These are phyloP conservation scores for Brevipalpus yothersi DNA, from an alignment of 1,140 invertebrate genomes.

Conservation along the genomic window DNA sequence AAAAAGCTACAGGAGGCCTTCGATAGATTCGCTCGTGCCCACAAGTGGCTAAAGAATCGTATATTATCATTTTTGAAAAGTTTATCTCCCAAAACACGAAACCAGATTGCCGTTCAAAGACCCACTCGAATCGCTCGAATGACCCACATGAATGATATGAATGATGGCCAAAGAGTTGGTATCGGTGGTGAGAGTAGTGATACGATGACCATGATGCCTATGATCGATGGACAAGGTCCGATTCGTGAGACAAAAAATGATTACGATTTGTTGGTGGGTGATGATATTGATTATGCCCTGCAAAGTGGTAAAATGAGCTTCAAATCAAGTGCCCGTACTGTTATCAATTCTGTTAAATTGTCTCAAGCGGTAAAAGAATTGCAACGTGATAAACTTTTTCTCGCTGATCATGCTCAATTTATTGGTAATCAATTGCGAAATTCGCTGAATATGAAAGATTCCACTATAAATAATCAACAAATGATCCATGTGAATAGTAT, in stretches of 20 bases:
- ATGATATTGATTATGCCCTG: slow-evolving; percentile 53
- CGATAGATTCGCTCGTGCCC: slow-evolving; percentile 70
- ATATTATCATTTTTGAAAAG: slow-evolving; percentile 1
- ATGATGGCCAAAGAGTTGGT: slow-evolving; percentile 48
- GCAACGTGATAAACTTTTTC: slow-evolving; percentile 10
- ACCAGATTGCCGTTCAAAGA: neutral
- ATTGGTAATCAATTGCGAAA: neutral
- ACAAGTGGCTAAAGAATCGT: slow-evolving; percentile 47
- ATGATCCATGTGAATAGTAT: too few species aligned
- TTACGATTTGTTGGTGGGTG: too few species aligned
- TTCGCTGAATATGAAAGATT: too few species aligned
- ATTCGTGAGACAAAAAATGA: too few species aligned
- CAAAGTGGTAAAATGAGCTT: slow-evolving; percentile 24
- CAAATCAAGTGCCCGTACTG: slow-evolving; percentile 10
- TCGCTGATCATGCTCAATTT: neutral
- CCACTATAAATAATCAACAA: too few species aligned
- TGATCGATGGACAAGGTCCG: too few species aligned
- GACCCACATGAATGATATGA: slow-evolving; percentile 52
- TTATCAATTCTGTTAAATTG: slow-evolving; percentile 12
- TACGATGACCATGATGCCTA: neutral
- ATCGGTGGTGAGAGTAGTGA: slow-evolving; percentile 32
- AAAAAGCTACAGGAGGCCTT: slow-evolving; percentile 94
- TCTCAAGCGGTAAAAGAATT: slow-evolving; percentile 9
- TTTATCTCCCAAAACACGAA: neutral
- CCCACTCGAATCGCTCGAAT: neutral